A percentile compares a stretch with the other conserved stretches of the same genome.
phyloP scores from a whole-genome alignment of 2,113 vertebrate genomes.

The Ivindomyrus marchei region DNA sequence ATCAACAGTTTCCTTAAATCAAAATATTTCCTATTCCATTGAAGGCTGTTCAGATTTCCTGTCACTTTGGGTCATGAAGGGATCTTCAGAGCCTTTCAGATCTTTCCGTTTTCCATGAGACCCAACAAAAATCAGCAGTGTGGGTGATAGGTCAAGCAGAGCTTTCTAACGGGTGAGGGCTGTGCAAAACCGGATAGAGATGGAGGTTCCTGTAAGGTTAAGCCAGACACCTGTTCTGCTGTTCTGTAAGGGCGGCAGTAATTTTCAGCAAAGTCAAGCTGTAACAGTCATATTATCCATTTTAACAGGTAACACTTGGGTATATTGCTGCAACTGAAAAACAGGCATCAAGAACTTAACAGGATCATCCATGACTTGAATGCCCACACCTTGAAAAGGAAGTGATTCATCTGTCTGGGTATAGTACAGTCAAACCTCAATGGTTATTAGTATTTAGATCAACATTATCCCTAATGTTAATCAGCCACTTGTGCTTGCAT shows the following conservation, averaged over 20 bases:
- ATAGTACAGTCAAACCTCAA: not conserved
- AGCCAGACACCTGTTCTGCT: not conserved
- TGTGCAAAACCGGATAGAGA: not conserved
- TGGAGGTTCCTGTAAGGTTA: not conserved
- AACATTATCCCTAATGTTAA: not conserved
- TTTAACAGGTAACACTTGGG: not conserved
- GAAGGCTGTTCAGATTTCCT: slow-evolving; percentile 26
- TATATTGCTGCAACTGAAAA: not conserved
- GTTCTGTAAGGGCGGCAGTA: not conserved
- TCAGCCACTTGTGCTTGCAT: not conserved
- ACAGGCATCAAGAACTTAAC: not conserved
- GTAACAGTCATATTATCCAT: not conserved
- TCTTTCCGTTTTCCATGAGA: not conserved
- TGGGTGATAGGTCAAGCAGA: not conserved
- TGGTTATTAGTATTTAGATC: not conserved
- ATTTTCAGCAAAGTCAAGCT: not conserved
- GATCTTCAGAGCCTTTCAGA: not conserved
- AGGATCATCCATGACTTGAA: not conserved
- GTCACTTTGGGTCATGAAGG: not conserved
- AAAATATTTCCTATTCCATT: slow-evolving; percentile 40
- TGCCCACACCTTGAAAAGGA: not conserved
- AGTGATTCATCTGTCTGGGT: not conserved
- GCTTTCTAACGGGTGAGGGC: not conserved
- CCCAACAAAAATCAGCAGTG: not conserved
- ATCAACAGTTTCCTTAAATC: not conserved